A percentile compares a stretch with the other conserved stretches of the same genome.
Evolutionary conservation across 2,113 vertebrate genomes (phyloP).

Genomic region (Xenopus tropicalis): DNA sequence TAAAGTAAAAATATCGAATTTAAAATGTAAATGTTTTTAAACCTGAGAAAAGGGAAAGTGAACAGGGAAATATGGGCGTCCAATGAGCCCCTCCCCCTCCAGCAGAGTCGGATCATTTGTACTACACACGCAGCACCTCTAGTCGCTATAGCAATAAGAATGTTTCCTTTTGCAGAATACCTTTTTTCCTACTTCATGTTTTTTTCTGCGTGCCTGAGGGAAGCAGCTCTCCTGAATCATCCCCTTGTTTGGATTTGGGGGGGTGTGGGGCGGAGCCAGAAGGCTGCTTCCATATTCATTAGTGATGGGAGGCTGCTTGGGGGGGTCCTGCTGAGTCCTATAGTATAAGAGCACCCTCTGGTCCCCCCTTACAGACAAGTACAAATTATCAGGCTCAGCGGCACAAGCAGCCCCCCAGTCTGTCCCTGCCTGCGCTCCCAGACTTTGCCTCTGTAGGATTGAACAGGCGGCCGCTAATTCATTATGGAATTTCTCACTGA

Average conservation of each 20-base stretch:
- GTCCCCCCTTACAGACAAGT: conserved; percentile 68
- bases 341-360: conserved; percentile 82
- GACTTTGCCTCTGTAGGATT: conserved; percentile 52
- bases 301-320: conserved; percentile 61
- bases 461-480: conserved; percentile 54
- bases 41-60: no score
- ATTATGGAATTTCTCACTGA: conserved; percentile 97
- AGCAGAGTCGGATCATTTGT: neutral
- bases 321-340: conserved; percentile 67
- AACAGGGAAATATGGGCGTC: no score
- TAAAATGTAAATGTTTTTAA: no score
- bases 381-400: conserved; percentile 65
- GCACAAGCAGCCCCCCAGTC: conserved; percentile 48
- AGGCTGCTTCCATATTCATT: conserved; percentile 75
- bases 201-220: conserved; percentile 48
- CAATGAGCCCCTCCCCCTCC: no score
- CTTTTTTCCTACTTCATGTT: conserved; percentile 32
- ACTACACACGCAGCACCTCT: neutral
- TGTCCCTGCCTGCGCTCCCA: conserved; percentile 44
- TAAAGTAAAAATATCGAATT: no score
- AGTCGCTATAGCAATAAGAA: neutral
- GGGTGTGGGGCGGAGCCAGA: conserved; percentile 78
- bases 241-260: conserved; percentile 56
- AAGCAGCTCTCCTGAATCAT: conserved; percentile 57
- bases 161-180: conserved; percentile 11